A percentile compares a stretch with the other conserved stretches of the same genome.
These are phyloP conservation scores for Nineta flava DNA, from an alignment of 2,888 invertebrate species.

Conservation along the genomic window DNA sequence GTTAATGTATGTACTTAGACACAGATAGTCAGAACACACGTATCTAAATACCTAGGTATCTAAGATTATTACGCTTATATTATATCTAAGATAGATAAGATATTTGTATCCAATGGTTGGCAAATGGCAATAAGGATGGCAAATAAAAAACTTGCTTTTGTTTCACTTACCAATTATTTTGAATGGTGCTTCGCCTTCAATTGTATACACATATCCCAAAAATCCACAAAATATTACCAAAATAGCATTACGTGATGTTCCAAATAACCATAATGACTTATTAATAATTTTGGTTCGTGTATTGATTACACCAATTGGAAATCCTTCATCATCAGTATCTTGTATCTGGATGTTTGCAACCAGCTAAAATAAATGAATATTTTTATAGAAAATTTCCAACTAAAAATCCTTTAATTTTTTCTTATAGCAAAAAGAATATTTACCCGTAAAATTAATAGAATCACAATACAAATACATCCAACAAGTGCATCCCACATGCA, in stretches of 20 bases:
- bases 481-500: slow-evolving; percentile 57
- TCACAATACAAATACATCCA: slow-evolving; percentile 56
- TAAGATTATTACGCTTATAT: neutral
- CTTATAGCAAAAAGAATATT: slow-evolving; percentile 17
- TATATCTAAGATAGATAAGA: no score
- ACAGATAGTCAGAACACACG: no score
- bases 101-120: neutral
- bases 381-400: slow-evolving; percentile 7
- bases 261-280: slow-evolving; percentile 56
- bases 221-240: slow-evolving; percentile 59
- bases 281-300: slow-evolving; percentile 41
- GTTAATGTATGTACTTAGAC: no score
- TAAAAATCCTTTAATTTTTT: neutral
- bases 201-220: slow-evolving; percentile 47
- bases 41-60: no score
- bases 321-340: slow-evolving; percentile 14
- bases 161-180: slow-evolving; percentile 44
- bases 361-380: slow-evolving; percentile 30
- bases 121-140: neutral
- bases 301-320: slow-evolving; percentile 25
- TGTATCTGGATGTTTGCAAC: slow-evolving; percentile 48
- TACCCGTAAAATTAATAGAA: slow-evolving; percentile 64
- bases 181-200: slow-evolving; percentile 38
- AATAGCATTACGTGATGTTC: slow-evolving; percentile 71
- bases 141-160: slow-evolving; percentile 2